A percentile compares a stretch with the other conserved stretches of the same genome.
Conservation (phyloP, 37 sponge, comb jelly and placozoan species). For the Axinella damicornis region DNA sequence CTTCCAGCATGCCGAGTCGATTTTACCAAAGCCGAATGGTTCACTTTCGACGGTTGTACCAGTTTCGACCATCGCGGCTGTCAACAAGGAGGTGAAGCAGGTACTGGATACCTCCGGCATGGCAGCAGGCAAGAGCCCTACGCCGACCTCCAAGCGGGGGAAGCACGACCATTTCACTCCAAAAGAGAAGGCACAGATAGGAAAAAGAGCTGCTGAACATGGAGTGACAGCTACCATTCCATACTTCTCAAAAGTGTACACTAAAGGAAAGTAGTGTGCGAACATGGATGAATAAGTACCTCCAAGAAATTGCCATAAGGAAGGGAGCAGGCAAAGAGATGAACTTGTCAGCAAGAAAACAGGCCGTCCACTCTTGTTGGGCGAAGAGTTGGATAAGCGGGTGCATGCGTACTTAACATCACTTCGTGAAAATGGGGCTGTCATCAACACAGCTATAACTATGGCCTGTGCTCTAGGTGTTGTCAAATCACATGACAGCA, state of each 20-base stretch:
- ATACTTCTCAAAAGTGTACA: not conserved
- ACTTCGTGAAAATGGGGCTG: constrained; percentile 45
- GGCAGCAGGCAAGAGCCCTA: not conserved
- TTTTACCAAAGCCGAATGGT: not conserved
- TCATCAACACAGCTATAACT: constrained; percentile 54
- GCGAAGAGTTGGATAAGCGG: constrained; percentile 25
- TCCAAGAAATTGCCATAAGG: constrained; percentile 1
- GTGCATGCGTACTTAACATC: constrained; percentile 15
- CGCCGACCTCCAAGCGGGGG: not conserved
- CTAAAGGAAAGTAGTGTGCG: constrained; percentile 21
- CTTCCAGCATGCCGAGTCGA: not conserved
- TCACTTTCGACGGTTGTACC: constrained; percentile 3
- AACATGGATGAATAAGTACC: constrained; percentile 9
- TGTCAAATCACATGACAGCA: constrained; percentile 44
- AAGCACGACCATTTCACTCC: constrained; percentile 10
- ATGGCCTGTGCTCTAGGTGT: constrained; percentile 56
- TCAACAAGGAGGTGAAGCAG: constrained; percentile 22
- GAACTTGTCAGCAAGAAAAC: constrained; percentile 30
- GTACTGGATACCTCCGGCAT: not conserved
- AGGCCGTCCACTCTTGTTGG: constrained; percentile 26
- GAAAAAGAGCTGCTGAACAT: constrained; percentile 13
- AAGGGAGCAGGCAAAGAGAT: constrained; percentile 1
- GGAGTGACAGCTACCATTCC: not conserved
- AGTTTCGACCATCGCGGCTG: constrained; percentile 10
- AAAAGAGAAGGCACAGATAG: constrained; percentile 10